Evolutionary conservation across 1,140 invertebrate genomes (phyloP), one percentile per base, ranked within the genome.

Genomic region (Harpegnathos saltator): DNA sequence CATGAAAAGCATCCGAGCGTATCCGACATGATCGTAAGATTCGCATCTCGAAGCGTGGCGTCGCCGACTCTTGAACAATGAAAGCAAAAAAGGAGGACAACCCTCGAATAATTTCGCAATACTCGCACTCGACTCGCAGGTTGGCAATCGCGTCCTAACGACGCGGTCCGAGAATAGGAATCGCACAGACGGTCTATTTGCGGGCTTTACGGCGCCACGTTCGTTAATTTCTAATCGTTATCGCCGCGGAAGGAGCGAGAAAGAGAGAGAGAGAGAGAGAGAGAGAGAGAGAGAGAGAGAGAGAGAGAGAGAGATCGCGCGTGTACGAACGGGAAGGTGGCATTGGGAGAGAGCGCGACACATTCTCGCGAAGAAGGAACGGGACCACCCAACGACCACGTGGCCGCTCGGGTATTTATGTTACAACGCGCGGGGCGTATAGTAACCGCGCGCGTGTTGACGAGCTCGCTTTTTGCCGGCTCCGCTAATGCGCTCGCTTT

Each of bases 361-460:
- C 3, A 24, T 62, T 24, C 58, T 62, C 58, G 38, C 24, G 73
- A n/a, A 62, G 72, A 17, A 63, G 15, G 22, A 68, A 56, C 26
- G 9, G 5, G 29, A 65, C 50, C 63, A 58, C 63, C 74, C 74
- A 56, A 68, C 62, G 50, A 44, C 50, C 75, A 78, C 75, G 75
- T 78, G 75, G 74, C 29, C 29, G 15, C 48, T 78, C 63, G 75
- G 62, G 26, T 78, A 78, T 78, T 78, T 78, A 69, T 78, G 75
- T 69, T 78, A 56, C 75, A 33, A 69, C 33, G 75, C 33, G 75
- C 17, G 50, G 19, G 15, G 50, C 50, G 52, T 78, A 63, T 56
- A 69, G 62, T 78, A 78, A 17, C 50, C 33, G 9, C 17, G 33
- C 50, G 17, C 33, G 17, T 78, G 58, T 75, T 63, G 62, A 78